Percentiles rank a stretch among this genome's conserved stretches.
Evolutionary conservation across 2,113 vertebrate genomes (phyloP).

Genomic region (Oncorhynchus masou): DNA sequence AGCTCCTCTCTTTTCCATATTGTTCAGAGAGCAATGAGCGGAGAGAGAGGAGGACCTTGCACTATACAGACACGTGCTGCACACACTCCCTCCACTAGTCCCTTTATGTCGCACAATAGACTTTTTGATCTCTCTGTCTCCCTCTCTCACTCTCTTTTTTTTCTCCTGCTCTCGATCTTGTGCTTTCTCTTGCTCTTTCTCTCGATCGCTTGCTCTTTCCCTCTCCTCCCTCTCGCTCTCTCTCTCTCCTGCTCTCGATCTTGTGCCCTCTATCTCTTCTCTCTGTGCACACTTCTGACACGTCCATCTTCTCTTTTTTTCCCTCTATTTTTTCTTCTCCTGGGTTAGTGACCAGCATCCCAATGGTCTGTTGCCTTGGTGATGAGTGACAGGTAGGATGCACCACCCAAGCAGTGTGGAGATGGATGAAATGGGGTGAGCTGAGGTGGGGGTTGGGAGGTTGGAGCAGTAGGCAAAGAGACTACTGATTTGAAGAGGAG

Average conservation of each 20-base stretch:
- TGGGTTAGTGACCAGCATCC: not conserved
- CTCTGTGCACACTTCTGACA: not conserved
- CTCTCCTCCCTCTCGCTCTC: no score
- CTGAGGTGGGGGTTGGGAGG: not conserved
- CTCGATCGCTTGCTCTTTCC: not conserved
- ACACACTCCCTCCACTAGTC: no score
- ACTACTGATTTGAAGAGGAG: no score
- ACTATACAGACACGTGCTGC: no score
- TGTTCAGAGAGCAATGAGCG: no score
- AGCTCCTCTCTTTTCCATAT: no score
- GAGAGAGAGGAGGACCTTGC: no score
- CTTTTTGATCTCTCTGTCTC: no score
- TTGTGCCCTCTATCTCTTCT: not conserved
- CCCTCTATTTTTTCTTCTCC: not conserved
- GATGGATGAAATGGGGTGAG: not conserved
- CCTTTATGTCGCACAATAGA: no score
- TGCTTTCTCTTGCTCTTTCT: not conserved
- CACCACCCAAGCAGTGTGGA: not conserved
- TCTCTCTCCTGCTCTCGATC: not conserved
- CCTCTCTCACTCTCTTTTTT: no score
- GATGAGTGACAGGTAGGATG: no score
- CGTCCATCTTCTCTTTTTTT: not conserved
- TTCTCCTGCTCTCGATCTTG: not conserved
- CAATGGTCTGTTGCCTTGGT: not conserved
- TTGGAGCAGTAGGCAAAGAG: not conserved